Evolutionary conservation across 1,140 invertebrate species (phyloP).

Genomic region (Brachionus koreanus): DNA sequence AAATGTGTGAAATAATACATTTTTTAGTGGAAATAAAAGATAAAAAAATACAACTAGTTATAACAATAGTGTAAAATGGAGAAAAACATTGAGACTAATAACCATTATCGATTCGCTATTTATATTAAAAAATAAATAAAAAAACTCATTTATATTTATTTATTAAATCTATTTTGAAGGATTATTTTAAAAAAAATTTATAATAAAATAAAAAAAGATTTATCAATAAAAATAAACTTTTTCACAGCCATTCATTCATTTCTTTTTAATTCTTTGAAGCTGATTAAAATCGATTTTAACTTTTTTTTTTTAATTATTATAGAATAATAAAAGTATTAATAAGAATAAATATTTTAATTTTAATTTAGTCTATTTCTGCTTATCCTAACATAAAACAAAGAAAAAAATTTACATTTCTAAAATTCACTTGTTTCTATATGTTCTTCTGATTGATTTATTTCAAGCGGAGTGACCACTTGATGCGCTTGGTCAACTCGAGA

Average conservation of each 20-base stretch:
- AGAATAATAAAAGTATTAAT: background rate
- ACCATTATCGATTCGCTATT: too few species aligned
- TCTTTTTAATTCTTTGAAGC: background rate
- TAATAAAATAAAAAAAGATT: background rate
- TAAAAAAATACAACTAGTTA: too few species aligned
- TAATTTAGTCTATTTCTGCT: background rate
- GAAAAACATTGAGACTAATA: too few species aligned
- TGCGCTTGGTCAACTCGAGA: background rate
- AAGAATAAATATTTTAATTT: background rate
- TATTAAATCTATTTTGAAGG: background rate
- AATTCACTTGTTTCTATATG: conserved; percentile 9
- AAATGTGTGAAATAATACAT: too few species aligned
- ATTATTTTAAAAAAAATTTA: background rate
- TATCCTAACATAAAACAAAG: background rate
- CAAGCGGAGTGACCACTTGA: background rate
- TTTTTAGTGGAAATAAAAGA: too few species aligned
- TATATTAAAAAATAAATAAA: too few species aligned
- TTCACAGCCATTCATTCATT: background rate
- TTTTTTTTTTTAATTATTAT: background rate
- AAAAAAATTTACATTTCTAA: conserved; percentile 47
- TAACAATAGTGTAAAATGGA: too few species aligned
- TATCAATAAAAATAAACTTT: background rate
- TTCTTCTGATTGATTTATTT: background rate
- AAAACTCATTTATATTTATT: too few species aligned
- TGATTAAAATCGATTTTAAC: background rate